These are phyloP conservation scores for Gadus chalcogrammus DNA, from an alignment of 2,113 vertebrate species.

Conservation along the genomic window DNA sequence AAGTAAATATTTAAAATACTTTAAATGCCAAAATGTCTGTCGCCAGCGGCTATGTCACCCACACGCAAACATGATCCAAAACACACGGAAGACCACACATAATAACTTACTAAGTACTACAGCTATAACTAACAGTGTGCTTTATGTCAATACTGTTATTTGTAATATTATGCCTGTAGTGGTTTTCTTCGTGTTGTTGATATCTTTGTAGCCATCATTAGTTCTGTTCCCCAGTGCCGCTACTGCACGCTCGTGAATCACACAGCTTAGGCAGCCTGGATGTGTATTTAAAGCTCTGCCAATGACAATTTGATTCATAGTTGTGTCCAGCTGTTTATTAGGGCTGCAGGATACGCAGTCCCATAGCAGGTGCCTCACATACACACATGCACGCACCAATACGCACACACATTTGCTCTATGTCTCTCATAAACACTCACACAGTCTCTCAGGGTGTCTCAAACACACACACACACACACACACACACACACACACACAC, in stretches of 20 bases:
- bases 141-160: too few species aligned
- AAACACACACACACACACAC: slow-evolving; percentile 1
- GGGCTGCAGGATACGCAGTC: slow-evolving; percentile 22
- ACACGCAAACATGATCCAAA: too few species aligned
- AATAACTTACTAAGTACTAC: too few species aligned
- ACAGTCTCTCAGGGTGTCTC: background rate
- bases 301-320: background rate
- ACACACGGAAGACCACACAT: too few species aligned
- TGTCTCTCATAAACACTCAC: background rate
- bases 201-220: background rate
- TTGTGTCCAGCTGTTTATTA: slow-evolving; percentile 6
- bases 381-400: slow-evolving; percentile 9
- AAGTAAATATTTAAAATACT: slow-evolving; percentile 33
- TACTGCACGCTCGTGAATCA: background rate
- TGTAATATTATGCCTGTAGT: too few species aligned
- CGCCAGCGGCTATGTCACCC: slow-evolving; percentile 27
- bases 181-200: background rate
- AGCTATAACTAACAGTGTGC: too few species aligned
- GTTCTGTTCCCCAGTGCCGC: background rate
- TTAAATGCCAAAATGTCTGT: slow-evolving; percentile 35
- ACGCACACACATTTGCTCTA: background rate
- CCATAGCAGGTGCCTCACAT: background rate
- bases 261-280: background rate
- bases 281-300: slow-evolving; percentile 6
- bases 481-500: background rate